Conservation (phyloP, 2,113 vertebrate genomes). For the Casuarius casuarius region DNA sequence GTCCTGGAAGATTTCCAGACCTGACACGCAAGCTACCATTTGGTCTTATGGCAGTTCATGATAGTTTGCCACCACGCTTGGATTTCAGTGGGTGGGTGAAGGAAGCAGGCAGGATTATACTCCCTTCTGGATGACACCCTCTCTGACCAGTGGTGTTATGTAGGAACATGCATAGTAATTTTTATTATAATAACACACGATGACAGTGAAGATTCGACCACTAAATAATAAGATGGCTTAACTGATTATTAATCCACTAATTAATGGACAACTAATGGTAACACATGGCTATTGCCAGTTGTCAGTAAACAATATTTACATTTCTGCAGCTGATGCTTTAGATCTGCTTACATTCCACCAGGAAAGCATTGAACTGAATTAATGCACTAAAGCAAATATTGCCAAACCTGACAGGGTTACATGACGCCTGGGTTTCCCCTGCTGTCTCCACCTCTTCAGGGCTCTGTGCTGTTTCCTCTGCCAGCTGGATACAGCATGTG, state of each 20-base stretch:
- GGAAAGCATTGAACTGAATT: neutral
- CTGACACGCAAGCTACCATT: accelerated
- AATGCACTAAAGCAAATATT: neutral
- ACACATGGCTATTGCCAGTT: neutral
- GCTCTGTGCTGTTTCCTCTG: neutral
- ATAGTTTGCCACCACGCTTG: neutral
- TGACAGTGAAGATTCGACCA: neutral
- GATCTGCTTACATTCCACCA: neutral
- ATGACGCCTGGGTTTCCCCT: neutral
- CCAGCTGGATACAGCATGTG: neutral
- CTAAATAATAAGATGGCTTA: neutral
- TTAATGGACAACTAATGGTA: neutral
- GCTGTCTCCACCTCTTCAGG: neutral
- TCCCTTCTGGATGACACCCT: neutral
- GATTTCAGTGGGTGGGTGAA: neutral
- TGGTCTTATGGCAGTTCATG: neutral
- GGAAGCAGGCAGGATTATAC: neutral
- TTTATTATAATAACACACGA: neutral
- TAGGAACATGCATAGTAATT: neutral
- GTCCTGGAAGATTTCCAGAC: neutral
- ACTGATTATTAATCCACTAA: neutral
- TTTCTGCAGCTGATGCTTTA: neutral
- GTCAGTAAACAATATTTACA: neutral
- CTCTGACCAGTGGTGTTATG: neutral
- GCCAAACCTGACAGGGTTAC: neutral